phyloP scores from a whole-genome alignment of 2,113 vertebrate species.

The Pseudopodoces humilis region DNA sequence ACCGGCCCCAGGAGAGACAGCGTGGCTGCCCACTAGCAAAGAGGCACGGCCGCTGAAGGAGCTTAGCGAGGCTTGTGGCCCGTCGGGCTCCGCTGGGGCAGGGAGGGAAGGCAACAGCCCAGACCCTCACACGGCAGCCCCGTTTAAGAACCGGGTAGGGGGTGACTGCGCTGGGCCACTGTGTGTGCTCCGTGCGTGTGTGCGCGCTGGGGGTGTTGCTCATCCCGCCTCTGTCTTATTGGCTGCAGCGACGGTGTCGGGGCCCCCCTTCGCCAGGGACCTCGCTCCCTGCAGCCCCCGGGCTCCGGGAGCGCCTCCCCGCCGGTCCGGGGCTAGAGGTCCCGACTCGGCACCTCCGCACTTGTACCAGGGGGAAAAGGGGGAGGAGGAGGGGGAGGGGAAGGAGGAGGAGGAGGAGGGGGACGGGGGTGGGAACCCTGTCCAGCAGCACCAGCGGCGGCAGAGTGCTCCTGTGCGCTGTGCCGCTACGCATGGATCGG shows the following conservation, averaged over 20 bases:
- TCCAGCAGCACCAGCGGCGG: conserved; percentile 13
- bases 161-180: not conserved
- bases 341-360: conserved; percentile 10
- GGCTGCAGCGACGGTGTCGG: not conserved
- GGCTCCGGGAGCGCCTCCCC: conserved; percentile 47
- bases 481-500: conserved; percentile 42
- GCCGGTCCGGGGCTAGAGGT: conserved; percentile 19
- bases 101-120: not conserved
- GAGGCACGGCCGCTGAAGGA: not conserved
- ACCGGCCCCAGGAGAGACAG: not conserved
- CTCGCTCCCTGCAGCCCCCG: not conserved
- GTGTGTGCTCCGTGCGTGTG: not conserved
- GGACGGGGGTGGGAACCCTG: conserved; percentile 54
- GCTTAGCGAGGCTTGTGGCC: not conserved
- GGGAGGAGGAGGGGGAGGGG: not conserved
- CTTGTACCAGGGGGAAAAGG: not conserved
- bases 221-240: conserved; percentile 28
- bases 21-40: not conserved
- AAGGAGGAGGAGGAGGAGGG: conserved; percentile 7
- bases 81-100: not conserved
- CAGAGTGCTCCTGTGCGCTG: not conserved
- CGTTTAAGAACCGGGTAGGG: not conserved
- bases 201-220: not conserved
- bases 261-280: not conserved
- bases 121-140: not conserved